Evolutionary conservation across 2,888 invertebrate species (phyloP).

Genomic region (Andrena bucephala): DNA sequence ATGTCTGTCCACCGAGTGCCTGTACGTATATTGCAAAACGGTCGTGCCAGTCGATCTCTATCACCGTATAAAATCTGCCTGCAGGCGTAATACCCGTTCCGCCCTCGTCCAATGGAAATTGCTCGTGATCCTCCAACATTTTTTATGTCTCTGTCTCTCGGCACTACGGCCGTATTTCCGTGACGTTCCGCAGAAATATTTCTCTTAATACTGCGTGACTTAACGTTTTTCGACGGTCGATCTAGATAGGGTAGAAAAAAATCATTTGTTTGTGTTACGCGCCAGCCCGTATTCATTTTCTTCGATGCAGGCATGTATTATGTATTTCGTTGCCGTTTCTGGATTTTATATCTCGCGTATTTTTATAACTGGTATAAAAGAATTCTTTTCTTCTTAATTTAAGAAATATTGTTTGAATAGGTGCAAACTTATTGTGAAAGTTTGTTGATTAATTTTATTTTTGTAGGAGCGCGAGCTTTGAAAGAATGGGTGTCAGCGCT

Average conservation of each 20-base stretch:
- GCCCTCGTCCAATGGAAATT: slow-evolving; percentile 79
- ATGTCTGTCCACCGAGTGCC: slow-evolving; percentile 22
- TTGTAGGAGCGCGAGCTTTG: background rate
- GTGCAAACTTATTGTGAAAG: background rate
- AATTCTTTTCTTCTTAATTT: background rate
- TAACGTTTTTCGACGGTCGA: slow-evolving; percentile 5
- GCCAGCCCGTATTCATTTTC: background rate
- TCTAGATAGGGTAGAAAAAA: background rate
- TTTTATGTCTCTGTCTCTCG: slow-evolving; percentile 56
- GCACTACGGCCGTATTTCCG: background rate
- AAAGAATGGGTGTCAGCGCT: too few species aligned
- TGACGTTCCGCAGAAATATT: slow-evolving; percentile 12
- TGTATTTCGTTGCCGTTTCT: background rate
- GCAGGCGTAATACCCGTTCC: slow-evolving; percentile 60
- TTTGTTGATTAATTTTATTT: background rate
- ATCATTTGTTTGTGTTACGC: slow-evolving; percentile 26
- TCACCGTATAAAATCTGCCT: slow-evolving; percentile 67
- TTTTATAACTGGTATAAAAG: background rate
- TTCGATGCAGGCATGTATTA: background rate
- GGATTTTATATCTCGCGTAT: background rate
- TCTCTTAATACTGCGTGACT: slow-evolving; percentile 35
- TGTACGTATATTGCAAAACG: slow-evolving; percentile 55
- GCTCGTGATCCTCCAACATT: slow-evolving; percentile 76
- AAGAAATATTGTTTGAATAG: background rate
- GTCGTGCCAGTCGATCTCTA: slow-evolving; percentile 67